phyloP scores from a whole-genome alignment of 2,888 invertebrate genomes.

The Trissonchulus latispiculum region DNA sequence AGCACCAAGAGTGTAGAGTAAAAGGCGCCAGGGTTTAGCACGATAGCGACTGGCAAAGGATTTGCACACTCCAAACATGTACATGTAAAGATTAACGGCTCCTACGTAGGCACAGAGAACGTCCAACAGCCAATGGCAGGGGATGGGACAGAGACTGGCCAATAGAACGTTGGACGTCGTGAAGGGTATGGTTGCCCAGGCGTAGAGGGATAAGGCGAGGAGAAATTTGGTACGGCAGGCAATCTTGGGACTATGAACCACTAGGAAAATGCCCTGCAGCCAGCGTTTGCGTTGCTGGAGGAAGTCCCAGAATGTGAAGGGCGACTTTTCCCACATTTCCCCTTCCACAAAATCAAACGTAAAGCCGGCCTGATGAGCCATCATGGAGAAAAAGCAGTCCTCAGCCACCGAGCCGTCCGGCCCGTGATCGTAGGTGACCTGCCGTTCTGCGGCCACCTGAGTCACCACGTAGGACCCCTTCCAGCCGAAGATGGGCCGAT shows the following conservation, averaged over 20 bases:
- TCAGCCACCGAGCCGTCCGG: constrained; percentile 94
- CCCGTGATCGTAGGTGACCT: constrained; percentile 89
- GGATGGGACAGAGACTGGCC: constrained; percentile 70
- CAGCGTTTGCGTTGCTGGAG: constrained; percentile 90
- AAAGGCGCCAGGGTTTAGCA: constrained; percentile 32
- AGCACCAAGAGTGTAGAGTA: constrained; percentile 57
- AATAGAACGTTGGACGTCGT: constrained; percentile 78
- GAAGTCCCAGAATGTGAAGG: constrained; percentile 86
- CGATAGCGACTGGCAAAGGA: constrained; percentile 62
- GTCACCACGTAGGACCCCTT: constrained; percentile 96
- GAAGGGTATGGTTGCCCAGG: constrained; percentile 87
- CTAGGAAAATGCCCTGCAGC: constrained; percentile 56
- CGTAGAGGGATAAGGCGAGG: constrained; percentile 77
- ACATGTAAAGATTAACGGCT: constrained; percentile 92
- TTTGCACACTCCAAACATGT: constrained; percentile 90
- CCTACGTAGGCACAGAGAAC: constrained; percentile 79
- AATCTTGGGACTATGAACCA: constrained; percentile 45
- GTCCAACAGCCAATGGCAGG: constrained; percentile 62
- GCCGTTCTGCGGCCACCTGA: constrained; percentile 55
- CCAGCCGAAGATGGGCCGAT: constrained; percentile 91
- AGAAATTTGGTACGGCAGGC: constrained; percentile 51
- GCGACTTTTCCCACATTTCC: constrained; percentile 97
- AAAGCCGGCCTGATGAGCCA: constrained; percentile 77
- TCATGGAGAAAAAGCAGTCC: constrained; percentile 94
- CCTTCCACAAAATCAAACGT: constrained; percentile 91